A percentile compares a stretch with the other conserved stretches of the same genome.
These are phyloP conservation scores for Protomyctophum bolini DNA, from an alignment of 2,113 vertebrate genomes.

Conservation along the genomic window DNA sequence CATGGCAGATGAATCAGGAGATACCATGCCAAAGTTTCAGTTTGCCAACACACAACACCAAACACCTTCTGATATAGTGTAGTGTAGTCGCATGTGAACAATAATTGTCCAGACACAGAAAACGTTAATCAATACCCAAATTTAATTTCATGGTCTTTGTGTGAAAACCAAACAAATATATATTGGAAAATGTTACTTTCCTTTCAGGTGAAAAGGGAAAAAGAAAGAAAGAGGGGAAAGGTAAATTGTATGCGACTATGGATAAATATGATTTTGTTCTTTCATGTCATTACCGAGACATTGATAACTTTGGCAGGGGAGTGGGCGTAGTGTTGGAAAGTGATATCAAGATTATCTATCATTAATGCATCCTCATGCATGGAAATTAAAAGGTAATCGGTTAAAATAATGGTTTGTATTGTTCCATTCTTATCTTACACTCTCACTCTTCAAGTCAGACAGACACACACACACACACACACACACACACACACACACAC, in stretches of 20 bases:
- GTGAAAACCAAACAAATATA: no score
- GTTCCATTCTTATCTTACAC: not conserved
- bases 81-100: no score
- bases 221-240: no score
- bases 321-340: conserved; percentile 9
- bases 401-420: not conserved
- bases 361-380: conserved; percentile 32
- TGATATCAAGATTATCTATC: conserved; percentile 11
- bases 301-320: conserved; percentile 16
- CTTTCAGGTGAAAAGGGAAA: no score
- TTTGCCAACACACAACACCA: not conserved
- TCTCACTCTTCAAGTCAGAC: not conserved
- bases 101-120: no score
- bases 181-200: no score
- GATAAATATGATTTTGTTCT: no score
- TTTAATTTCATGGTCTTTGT: no score
- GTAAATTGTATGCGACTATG: no score
- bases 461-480: conserved; percentile 12
- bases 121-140: no score
- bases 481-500: conserved; percentile 13
- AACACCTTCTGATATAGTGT: not conserved
- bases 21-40: not conserved
- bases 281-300: conserved; percentile 26
- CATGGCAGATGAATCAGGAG: not conserved
- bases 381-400: conserved; percentile 28